Evolutionary conservation across 2,797 vertebrate species (phyloP), one percentile per base, ranked within the genome.

Genomic region (Lithobates sylvaticus): DNA sequence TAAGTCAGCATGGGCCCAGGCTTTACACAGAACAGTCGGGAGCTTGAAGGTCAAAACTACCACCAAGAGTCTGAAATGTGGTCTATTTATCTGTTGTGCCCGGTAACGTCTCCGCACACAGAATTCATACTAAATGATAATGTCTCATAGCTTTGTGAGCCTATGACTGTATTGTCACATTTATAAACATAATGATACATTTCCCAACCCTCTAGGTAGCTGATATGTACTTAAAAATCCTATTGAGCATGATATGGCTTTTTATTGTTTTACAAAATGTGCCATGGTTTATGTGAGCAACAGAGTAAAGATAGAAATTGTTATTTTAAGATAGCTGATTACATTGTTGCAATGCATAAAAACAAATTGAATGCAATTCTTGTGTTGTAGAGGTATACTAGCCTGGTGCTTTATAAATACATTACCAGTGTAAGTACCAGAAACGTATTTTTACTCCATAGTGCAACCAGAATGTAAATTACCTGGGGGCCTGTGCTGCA

Each of bases 11-110:
- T 73, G 83, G 26, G 54, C 29, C 13, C 16, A 13, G 26, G n/a
- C 80, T 12, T 74, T 74, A 64, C 32, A 44, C 16, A 42, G 69
- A 84, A 72, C 67, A 73, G 27, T 78, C 68, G 72, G 69, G 50
- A 61, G 36, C 61, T 4, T 85, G 76, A 85, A 72, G 74, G 83
- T 85, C 83, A 85, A 68, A 39, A 32, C 72, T 13, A 50, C 36
- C 44, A 65, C 34, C 18, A 39, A 18, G 76, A 23, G 27, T 70
- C 64, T 47, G 73, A 36, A 76, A 68, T 39, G 44, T 50, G 61
- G 5, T 18, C 44, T 77, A 23, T 77, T 70, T 47, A 76, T 16
- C 74, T 50, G 3, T 64, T n/a, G 29, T 68, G 44, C 36, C 58
- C 69, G 39, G 36, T 78, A 84, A 23, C 64, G 67, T 61, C 83